Conservation (phyloP, 2,888 invertebrate species). For the Empis stercorea region DNA sequence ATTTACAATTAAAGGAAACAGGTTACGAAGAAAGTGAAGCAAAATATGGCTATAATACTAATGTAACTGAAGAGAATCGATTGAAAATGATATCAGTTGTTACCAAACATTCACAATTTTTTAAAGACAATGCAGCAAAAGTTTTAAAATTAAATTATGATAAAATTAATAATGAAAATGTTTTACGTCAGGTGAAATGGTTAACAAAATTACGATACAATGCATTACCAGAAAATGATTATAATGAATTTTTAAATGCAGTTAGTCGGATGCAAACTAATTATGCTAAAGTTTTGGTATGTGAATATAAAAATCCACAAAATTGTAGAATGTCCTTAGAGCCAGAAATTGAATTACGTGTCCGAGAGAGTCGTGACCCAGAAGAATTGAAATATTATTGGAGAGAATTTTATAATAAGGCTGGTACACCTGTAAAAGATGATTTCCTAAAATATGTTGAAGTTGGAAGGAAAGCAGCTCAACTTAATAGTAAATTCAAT, state of each 20-base stretch:
- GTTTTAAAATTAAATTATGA: constrained; percentile 49
- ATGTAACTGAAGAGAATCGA: constrained; percentile 60
- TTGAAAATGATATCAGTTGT: constrained; percentile 31
- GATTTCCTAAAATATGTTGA: constrained; percentile 53
- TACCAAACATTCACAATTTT: constrained; percentile 21
- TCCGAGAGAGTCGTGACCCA: constrained; percentile 56
- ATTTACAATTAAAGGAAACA: constrained; percentile 43
- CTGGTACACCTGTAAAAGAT: constrained; percentile 48
- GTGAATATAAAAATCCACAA: constrained; percentile 45
- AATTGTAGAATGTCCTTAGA: constrained; percentile 59
- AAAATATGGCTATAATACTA: constrained; percentile 56
- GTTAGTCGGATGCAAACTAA: constrained; percentile 61
- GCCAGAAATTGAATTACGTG: constrained; percentile 47
- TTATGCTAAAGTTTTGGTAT: constrained; percentile 64
- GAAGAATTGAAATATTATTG: constrained; percentile 66
- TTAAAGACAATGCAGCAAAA: constrained; percentile 25
- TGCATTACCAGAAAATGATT: constrained; percentile 54
- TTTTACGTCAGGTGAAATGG: constrained; percentile 60
- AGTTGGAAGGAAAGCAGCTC: constrained; percentile 54
- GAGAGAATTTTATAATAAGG: constrained; percentile 66
- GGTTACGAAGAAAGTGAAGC: constrained; percentile 42
- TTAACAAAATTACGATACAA: constrained; percentile 56
- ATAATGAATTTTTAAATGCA: constrained; percentile 45
- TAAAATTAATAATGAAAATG: constrained; percentile 48
- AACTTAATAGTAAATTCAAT: constrained; percentile 46